Percentiles rank a stretch among this genome's conserved stretches.
phyloP scores from a whole-genome alignment of 2,797 vertebrate species.

The Xenentodon cancila region DNA sequence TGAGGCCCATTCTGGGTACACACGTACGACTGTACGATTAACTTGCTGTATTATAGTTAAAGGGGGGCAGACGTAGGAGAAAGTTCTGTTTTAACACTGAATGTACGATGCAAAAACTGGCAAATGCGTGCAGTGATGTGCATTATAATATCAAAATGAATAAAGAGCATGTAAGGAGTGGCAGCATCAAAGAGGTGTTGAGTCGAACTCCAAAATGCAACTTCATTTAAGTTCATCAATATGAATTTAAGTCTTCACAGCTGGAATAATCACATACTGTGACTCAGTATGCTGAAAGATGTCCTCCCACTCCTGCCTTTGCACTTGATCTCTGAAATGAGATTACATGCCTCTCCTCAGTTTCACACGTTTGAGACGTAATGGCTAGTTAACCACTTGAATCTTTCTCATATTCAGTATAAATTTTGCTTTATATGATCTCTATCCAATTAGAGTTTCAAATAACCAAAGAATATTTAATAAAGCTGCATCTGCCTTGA shows the following conservation, averaged over 20 bases:
- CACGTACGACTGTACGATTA: too few relatives aligned
- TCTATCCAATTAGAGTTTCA: too few relatives aligned
- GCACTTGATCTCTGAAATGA: conserved; percentile 36
- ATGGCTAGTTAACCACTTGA: not conserved
- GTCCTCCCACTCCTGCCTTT: conserved; percentile 47
- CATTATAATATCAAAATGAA: conserved; percentile 8
- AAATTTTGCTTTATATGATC: too few relatives aligned
- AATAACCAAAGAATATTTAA: too few relatives aligned
- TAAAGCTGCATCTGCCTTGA: too few relatives aligned
- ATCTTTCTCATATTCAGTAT: too few relatives aligned
- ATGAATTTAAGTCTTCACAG: conserved; percentile 36
- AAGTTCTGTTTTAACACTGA: conserved; percentile 29
- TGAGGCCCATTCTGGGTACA: too few relatives aligned
- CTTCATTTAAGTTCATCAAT: conserved; percentile 35
- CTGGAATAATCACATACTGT: conserved; percentile 40
- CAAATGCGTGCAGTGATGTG: not conserved
- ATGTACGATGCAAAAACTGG: not conserved
- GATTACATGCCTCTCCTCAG: conserved; percentile 39
- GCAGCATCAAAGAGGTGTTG: conserved; percentile 38
- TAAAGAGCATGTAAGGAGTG: not conserved
- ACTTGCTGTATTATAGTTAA: too few relatives aligned
- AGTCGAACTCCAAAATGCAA: conserved; percentile 55
- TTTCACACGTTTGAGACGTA: conserved; percentile 10
- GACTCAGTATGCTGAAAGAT: conserved; percentile 33
- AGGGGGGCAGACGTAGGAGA: not conserved